phyloP scores from a whole-genome alignment of 2,113 vertebrate species.

The Anarrhichthys ocellatus region DNA sequence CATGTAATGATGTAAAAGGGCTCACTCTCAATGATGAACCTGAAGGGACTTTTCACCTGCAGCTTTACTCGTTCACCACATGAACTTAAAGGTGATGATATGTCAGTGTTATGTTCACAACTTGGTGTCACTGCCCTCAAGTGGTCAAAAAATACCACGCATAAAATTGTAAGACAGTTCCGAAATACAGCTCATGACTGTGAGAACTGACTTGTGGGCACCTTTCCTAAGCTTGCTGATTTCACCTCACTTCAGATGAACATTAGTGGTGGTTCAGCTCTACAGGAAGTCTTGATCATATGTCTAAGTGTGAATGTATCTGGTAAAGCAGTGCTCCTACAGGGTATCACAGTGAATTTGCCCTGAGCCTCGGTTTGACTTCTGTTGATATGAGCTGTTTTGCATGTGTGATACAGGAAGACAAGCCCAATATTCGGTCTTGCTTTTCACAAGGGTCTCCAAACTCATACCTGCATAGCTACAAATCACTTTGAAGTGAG shows the following conservation, averaged over 20 bases:
- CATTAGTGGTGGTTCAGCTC: slow-evolving; percentile 6
- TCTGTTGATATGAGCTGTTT: slow-evolving; percentile 29
- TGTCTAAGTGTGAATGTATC: slow-evolving; percentile 20
- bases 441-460: slow-evolving; percentile 40
- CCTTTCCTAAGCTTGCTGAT: neutral
- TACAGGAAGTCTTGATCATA: slow-evolving; percentile 13
- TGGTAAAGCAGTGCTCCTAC: neutral
- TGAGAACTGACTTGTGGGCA: slow-evolving; percentile 7
- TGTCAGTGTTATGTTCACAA: no score
- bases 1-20: no score
- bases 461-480: slow-evolving; percentile 4
- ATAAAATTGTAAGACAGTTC: neutral
- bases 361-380: slow-evolving; percentile 31
- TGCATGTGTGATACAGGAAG: slow-evolving; percentile 3
- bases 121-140: no score
- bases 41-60: no score
- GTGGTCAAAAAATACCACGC: neutral
- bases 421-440: slow-evolving; percentile 6
- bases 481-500: slow-evolving; percentile 43
- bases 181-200: neutral
- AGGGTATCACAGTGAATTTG: slow-evolving; percentile 18
- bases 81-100: no score
- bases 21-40: no score
- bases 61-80: no score
- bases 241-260: neutral